phyloP scores from a whole-genome alignment of 2,797 vertebrate genomes.

The Otolemur crassicaudatus region DNA sequence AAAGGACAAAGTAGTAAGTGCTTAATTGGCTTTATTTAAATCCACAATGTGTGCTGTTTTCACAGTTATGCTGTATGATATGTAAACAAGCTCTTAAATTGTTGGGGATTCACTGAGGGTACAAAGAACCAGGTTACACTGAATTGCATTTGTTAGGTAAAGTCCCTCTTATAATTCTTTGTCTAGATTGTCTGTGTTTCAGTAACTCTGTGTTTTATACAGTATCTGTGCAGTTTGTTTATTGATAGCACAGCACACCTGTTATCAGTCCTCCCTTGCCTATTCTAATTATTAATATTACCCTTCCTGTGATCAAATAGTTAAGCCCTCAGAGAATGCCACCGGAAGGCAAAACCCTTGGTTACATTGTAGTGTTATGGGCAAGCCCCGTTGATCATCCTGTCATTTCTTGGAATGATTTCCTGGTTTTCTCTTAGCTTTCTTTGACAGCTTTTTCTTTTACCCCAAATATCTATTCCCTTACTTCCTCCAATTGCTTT shows the following conservation, averaged over 20 bases:
- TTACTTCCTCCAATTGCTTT: background rate
- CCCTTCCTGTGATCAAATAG: background rate
- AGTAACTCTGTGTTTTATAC: background rate
- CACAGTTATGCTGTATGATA: background rate
- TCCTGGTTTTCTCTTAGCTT: background rate
- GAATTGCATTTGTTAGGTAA: no score
- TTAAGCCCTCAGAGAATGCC: background rate
- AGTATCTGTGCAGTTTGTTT: background rate
- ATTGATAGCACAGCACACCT: background rate
- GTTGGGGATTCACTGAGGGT: no score
- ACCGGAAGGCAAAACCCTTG: background rate
- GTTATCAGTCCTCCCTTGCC: background rate
- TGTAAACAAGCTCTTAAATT: background rate
- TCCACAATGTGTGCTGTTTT: background rate
- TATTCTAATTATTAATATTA: background rate
- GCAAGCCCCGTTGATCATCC: background rate
- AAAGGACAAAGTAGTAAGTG: background rate
- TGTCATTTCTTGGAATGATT: background rate
- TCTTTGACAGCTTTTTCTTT: background rate
- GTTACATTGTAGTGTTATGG: background rate
- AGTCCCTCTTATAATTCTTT: background rate
- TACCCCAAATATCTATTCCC: background rate
- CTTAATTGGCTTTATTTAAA: background rate
- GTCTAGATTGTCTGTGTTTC: background rate
- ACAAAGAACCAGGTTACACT: no score